phyloP scores from a whole-genome alignment of 2,888 invertebrate genomes.

The Lasioglossum pauxillum region DNA sequence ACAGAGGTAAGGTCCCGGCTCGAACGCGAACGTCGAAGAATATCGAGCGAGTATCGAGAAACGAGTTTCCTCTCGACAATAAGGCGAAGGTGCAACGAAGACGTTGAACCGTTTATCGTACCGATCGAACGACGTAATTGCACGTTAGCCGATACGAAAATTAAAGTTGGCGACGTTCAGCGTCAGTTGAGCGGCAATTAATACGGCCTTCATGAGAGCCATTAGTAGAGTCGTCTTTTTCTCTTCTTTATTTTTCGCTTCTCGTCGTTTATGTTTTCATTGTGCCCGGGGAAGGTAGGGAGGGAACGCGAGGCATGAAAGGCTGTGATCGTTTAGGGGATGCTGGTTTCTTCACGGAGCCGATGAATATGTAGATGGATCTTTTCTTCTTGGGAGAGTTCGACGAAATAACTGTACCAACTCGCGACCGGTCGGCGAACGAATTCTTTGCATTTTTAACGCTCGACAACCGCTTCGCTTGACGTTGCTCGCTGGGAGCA shows the following conservation, averaged over 20 bases:
- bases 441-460: slow-evolving; percentile 72
- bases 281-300: slow-evolving; percentile 44
- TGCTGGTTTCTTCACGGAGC: slow-evolving; percentile 30
- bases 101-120: slow-evolving; percentile 37
- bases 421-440: slow-evolving; percentile 32
- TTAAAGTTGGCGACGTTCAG: slow-evolving; percentile 48
- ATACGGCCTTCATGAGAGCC: slow-evolving; percentile 42
- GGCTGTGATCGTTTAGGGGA: slow-evolving; percentile 44
- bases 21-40: neutral
- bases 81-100: slow-evolving; percentile 9
- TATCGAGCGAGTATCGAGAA: neutral
- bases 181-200: slow-evolving; percentile 47
- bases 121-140: slow-evolving; percentile 55
- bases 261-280: slow-evolving; percentile 54
- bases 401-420: slow-evolving; percentile 57
- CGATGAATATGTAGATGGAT: slow-evolving; percentile 76
- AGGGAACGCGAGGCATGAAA: slow-evolving; percentile 12
- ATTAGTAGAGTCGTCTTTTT: slow-evolving; percentile 5
- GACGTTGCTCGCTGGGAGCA: neutral
- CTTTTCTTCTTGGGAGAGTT: slow-evolving; percentile 53
- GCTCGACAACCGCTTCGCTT: slow-evolving; percentile 4
- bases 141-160: slow-evolving; percentile 54
- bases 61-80: neutral
- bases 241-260: slow-evolving; percentile 23
- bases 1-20: neutral